Base-by-base conservation (phyloP, 2,113 vertebrate species). In the Scortum barcoo region DNA sequence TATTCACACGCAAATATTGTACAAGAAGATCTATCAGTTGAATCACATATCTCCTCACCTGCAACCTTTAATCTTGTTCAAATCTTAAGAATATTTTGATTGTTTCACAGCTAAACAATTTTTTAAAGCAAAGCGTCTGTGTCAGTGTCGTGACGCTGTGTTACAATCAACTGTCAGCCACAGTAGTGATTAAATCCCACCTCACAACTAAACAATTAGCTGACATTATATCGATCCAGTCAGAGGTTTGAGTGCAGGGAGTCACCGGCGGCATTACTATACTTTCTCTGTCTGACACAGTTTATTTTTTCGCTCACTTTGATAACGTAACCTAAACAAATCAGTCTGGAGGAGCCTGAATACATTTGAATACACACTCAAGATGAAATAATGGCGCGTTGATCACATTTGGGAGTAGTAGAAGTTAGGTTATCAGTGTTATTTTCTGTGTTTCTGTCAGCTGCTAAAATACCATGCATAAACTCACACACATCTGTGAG, bases 121-220 rank as follows among this genome's bases (percentile, higher is more conserved):
- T 51, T 19, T 63, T 42, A 30, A 40, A 66, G 71, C 22, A 5
- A 44, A 44, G 50, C 26, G 19, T 38, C 60, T 46, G 72, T 69
- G 33, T 76, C 10, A 48, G 30, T 53, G 77, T 78, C 28, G 68
- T 80, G 81, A 76, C 76, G 19, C 16, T 53, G 46, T 70, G 40
- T 40, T 22, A 58, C 60, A 78, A 66, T 66, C 44, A 57, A 28
- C 68, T 72, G 77, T 87, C 72, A 79, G 61, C 42, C 72, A 46
- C 60, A 73, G 56, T 28, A 30, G 46, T 83, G 42, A 83, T 82
- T 89, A 79, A 74, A 63, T 76, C 42, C 56, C 74, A 53, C 46
- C n/a, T 17, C 33, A 60, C 36, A 46, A 76, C 38, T 67, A 12
- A 80, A 72, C 38, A 80, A 54, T 76, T n/a, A 61, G 50, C 40